phyloP scores from a whole-genome alignment of 2,888 invertebrate species.

The Thalpophila matura region DNA sequence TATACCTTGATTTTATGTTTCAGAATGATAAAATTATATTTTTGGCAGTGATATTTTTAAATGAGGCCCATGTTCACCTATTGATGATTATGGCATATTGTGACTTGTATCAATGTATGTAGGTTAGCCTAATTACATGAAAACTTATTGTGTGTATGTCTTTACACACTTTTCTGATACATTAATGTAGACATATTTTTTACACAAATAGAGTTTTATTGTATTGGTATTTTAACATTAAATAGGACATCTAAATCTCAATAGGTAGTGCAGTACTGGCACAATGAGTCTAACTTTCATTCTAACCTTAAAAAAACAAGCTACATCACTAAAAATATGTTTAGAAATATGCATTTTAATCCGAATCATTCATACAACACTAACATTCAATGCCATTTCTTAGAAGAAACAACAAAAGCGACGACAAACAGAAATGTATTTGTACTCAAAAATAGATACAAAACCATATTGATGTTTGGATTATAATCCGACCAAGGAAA shows the following conservation, averaged over 20 bases:
- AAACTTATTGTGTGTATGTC: background rate
- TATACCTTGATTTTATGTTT: too few species aligned
- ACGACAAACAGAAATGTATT: conserved; percentile 38
- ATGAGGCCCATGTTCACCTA: background rate
- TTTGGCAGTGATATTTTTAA: background rate
- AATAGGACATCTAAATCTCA: conserved; percentile 1
- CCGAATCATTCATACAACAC: conserved; percentile 4
- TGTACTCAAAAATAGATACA: conserved; percentile 58
- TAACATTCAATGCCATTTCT: conserved; percentile 9
- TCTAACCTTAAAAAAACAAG: conserved; percentile 47
- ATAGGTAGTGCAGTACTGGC: conserved; percentile 9
- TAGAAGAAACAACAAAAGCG: conserved; percentile 20
- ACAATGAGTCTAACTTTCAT: conserved; percentile 46
- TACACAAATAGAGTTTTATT: too few species aligned
- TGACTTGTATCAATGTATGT: background rate
- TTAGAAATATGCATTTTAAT: background rate
- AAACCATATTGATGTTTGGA: conserved; percentile 78
- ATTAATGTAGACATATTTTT: background rate
- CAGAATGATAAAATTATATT: too few species aligned
- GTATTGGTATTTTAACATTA: too few species aligned
- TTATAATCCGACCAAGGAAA: conserved; percentile 71
- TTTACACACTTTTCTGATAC: background rate
- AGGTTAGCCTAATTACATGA: background rate
- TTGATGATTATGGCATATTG: background rate
- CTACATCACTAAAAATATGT: background rate